Percentiles rank a stretch among this genome's conserved stretches.
These are phyloP conservation scores for Emys orbicularis DNA, from an alignment of 2,797 vertebrate species.

Conservation along the genomic window DNA sequence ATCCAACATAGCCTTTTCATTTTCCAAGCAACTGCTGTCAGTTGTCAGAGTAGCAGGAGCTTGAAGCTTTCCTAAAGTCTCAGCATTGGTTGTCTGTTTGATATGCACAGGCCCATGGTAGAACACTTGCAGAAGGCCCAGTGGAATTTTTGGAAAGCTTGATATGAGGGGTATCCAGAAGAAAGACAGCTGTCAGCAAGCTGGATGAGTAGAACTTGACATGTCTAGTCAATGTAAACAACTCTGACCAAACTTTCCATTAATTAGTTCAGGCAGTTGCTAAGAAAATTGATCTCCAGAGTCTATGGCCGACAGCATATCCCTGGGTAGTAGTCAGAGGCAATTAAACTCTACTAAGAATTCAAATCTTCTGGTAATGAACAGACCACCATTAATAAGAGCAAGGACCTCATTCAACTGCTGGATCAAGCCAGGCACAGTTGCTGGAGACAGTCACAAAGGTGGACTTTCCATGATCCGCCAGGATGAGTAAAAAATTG, in stretches of 20 bases:
- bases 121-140: not conserved
- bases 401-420: not conserved
- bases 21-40: not conserved
- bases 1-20: not conserved
- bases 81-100: not conserved
- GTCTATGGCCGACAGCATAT: not conserved
- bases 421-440: not conserved
- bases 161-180: not conserved
- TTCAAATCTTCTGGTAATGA: not conserved
- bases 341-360: not conserved
- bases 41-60: not conserved
- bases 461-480: not conserved
- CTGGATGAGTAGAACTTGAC: not conserved
- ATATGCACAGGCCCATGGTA: not conserved
- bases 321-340: not conserved
- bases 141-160: not conserved
- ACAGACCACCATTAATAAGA: not conserved
- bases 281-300: not conserved
- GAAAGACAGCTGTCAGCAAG: not conserved
- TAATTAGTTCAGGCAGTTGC: not conserved
- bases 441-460: not conserved
- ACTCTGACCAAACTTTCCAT: not conserved
- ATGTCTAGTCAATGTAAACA: not conserved
- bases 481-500: not conserved
- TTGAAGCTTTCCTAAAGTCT: not conserved